Evolutionary conservation across 1,140 invertebrate genomes (phyloP).

Genomic region (Papilio aristodemus): DNA sequence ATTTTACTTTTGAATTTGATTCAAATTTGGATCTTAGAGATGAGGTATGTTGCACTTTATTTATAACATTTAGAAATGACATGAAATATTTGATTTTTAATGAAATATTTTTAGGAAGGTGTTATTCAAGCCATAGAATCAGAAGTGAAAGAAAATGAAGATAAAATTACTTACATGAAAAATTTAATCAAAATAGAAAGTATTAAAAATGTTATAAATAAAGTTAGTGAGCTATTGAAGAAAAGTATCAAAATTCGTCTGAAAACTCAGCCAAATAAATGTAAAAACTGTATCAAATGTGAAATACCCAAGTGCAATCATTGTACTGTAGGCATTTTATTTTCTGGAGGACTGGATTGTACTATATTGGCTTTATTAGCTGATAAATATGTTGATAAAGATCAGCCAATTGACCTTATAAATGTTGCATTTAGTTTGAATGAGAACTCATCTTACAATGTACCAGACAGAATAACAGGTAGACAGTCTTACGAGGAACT

Average conservation of each 20-base stretch:
- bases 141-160: conserved; percentile 44
- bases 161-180: conserved; percentile 63
- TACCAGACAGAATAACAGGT: conserved; percentile 92
- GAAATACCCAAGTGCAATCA: conserved; percentile 76
- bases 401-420: conserved; percentile 93
- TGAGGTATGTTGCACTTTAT: conserved; percentile 43
- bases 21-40: conserved; percentile 38
- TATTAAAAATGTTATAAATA: conserved; percentile 69
- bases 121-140: conserved; percentile 64
- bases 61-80: too few relatives aligned
- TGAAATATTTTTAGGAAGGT: conserved; percentile 63
- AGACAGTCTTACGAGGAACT: conserved; percentile 88
- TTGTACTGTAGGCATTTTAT: conserved; percentile 91
- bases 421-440: conserved; percentile 96
- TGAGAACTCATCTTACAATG: conserved; percentile 81
- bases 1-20: conserved; percentile 48
- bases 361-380: conserved; percentile 91
- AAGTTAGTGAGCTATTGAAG: conserved; percentile 81
- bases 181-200: conserved; percentile 63
- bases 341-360: conserved; percentile 98
- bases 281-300: conserved; percentile 82
- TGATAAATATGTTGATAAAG: conserved; percentile 85
- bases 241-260: conserved; percentile 84
- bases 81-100: too few relatives aligned
- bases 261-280: conserved; percentile 83